phyloP scores from a whole-genome alignment of 2,797 vertebrate species.

The Scyliorhinus canicula region DNA sequence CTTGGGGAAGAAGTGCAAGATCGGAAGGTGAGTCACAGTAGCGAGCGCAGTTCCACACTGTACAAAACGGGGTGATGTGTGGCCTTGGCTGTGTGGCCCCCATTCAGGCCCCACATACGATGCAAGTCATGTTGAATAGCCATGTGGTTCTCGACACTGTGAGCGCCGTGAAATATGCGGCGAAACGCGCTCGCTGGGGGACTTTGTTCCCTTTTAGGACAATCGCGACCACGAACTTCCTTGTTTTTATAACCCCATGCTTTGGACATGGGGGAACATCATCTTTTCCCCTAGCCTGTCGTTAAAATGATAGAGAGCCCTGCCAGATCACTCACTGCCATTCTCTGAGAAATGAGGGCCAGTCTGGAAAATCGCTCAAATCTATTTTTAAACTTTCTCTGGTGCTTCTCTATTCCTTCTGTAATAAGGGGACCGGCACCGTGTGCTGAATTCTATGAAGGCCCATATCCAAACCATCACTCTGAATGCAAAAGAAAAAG shows the following conservation, averaged over 20 bases:
- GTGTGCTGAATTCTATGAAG: background rate
- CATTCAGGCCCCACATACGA: too few relatives aligned
- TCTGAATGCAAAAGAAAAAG: background rate
- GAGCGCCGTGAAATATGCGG: too few relatives aligned
- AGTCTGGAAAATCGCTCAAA: background rate
- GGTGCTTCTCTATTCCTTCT: background rate
- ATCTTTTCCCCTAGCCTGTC: background rate
- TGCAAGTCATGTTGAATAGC: too few relatives aligned
- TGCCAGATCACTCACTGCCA: background rate
- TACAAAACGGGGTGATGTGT: too few relatives aligned
- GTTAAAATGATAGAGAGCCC: background rate
- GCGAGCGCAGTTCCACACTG: too few relatives aligned
- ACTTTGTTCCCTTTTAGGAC: too few relatives aligned
- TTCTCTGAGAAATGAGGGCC: background rate
- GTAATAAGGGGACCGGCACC: background rate
- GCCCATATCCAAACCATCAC: background rate
- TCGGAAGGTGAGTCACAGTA: background rate
- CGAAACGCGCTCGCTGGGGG: too few relatives aligned
- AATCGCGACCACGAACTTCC: too few relatives aligned
- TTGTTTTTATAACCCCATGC: background rate
- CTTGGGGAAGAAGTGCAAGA: too few relatives aligned
- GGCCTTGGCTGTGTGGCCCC: too few relatives aligned
- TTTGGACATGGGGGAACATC: background rate
- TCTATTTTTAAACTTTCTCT: too few relatives aligned
- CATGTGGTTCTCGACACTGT: too few relatives aligned